A percentile compares a stretch with the other conserved stretches of the same genome.
phyloP scores from a whole-genome alignment of 2,888 invertebrate species.

The Ethmia dodecea region DNA sequence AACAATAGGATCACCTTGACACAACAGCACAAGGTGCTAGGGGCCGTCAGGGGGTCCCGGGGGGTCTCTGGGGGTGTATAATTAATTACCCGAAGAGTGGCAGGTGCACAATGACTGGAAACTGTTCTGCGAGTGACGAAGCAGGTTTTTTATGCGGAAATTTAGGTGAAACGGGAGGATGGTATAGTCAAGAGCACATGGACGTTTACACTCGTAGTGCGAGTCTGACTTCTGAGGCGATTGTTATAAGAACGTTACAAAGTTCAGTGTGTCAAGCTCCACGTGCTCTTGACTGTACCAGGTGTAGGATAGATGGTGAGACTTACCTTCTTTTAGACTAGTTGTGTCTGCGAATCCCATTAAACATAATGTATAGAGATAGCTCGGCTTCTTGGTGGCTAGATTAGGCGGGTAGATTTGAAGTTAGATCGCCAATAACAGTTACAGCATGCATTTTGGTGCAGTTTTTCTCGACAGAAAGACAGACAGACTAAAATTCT shows the following conservation, averaged over 20 bases:
- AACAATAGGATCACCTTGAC: conserved; percentile 57
- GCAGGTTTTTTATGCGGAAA: conserved; percentile 42
- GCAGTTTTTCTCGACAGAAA: too few relatives aligned
- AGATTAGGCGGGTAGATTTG: too few relatives aligned
- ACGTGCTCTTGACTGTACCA: too few relatives aligned
- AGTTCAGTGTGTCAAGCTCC: too few relatives aligned
- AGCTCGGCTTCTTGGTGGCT: too few relatives aligned
- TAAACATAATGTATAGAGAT: too few relatives aligned
- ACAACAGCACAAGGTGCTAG: conserved; percentile 41
- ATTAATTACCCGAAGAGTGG: conserved; percentile 67
- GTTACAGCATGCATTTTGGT: too few relatives aligned
- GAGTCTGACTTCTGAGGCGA: background rate
- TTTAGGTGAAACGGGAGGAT: conserved; percentile 4
- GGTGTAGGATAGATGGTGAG: background rate
- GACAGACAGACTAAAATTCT: too few relatives aligned
- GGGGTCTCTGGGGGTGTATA: conserved; percentile 34
- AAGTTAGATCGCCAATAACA: too few relatives aligned
- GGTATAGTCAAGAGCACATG: background rate
- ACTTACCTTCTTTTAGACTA: background rate
- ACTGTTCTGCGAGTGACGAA: conserved; percentile 48
- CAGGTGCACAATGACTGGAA: conserved; percentile 70
- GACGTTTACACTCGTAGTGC: too few relatives aligned
- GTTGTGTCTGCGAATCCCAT: too few relatives aligned
- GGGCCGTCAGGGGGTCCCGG: conserved; percentile 23
- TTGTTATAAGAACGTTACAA: background rate